Conservation (phyloP, 2,888 invertebrate genomes). For the Perizoma affinitatum region DNA sequence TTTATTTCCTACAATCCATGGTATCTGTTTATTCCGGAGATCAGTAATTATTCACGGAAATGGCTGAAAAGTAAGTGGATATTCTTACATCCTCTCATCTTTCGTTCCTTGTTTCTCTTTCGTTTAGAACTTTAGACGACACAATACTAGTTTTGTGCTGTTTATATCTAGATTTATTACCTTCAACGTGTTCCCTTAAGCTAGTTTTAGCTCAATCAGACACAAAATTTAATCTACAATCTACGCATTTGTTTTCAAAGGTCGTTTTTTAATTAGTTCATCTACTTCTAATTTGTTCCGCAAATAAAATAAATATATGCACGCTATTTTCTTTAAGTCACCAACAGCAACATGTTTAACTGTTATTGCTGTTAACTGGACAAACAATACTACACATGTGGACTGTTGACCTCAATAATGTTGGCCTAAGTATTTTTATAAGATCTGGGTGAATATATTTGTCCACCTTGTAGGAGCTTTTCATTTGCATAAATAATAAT, state of each 20-base stretch:
- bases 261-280: slow-evolving; percentile 5
- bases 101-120: slow-evolving; percentile 49
- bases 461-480: slow-evolving; percentile 5
- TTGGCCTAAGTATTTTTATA: neutral
- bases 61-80: slow-evolving; percentile 78
- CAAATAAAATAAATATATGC: slow-evolving; percentile 19
- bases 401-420: slow-evolving; percentile 32
- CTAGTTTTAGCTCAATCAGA: slow-evolving; percentile 8
- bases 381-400: slow-evolving; percentile 3
- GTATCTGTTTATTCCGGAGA: slow-evolving; percentile 57
- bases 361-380: neutral
- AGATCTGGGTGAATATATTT: slow-evolving; percentile 7
- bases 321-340: slow-evolving; percentile 14
- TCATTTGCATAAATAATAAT: neutral
- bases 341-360: slow-evolving; percentile 13
- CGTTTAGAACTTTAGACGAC: slow-evolving; percentile 39
- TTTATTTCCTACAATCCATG: slow-evolving; percentile 70
- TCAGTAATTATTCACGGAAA: slow-evolving; percentile 55
- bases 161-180: slow-evolving; percentile 27
- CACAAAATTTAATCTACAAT: slow-evolving; percentile 1
- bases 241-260: slow-evolving; percentile 16
- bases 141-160: slow-evolving; percentile 50
- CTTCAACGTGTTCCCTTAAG: slow-evolving; percentile 2
- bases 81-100: slow-evolving; percentile 38
- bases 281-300: slow-evolving; percentile 13